These are phyloP conservation scores for Cryptotermes secundus DNA, from an alignment of 1,140 invertebrate species.

Conservation along the genomic window DNA sequence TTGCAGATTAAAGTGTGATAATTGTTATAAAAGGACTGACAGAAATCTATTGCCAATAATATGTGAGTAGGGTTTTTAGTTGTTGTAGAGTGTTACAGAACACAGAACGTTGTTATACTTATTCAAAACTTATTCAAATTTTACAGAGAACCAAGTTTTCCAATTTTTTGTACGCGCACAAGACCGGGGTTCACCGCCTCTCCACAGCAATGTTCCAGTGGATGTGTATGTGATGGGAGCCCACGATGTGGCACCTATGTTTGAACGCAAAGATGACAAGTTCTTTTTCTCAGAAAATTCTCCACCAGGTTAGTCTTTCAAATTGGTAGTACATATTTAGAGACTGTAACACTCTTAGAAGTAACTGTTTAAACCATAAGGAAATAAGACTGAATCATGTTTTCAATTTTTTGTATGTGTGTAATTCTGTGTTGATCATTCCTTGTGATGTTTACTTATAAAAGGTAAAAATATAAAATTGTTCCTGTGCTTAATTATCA, in stretches of 20 bases:
- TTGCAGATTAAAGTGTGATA: too few relatives aligned
- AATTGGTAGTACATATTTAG: not conserved
- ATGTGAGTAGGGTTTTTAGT: too few relatives aligned
- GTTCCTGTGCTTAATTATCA: too few relatives aligned
- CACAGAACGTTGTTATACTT: too few relatives aligned
- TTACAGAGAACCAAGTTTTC: slow-evolving; percentile 72
- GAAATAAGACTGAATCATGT: too few relatives aligned
- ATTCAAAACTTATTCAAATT: not conserved
- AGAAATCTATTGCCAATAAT: too few relatives aligned
- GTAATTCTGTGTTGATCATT: too few relatives aligned
- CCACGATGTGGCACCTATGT: slow-evolving; percentile 67
- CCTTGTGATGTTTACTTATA: too few relatives aligned
- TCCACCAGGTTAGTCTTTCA: slow-evolving; percentile 51
- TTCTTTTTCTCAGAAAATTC: slow-evolving; percentile 81
- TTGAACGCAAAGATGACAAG: slow-evolving; percentile 68
- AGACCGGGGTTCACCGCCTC: slow-evolving; percentile 69
- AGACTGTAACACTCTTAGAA: not conserved
- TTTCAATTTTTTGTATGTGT: too few relatives aligned
- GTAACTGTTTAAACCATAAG: not conserved
- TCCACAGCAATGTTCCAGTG: slow-evolving; percentile 76
- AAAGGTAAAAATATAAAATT: too few relatives aligned
- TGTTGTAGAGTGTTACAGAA: too few relatives aligned
- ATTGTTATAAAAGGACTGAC: too few relatives aligned
- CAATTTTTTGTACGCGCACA: slow-evolving; percentile 87
- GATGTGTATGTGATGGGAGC: slow-evolving; percentile 73